These are phyloP conservation scores for Dasyornis broadbenti DNA, from an alignment of 2,113 vertebrate genomes.

Conservation along the genomic window DNA sequence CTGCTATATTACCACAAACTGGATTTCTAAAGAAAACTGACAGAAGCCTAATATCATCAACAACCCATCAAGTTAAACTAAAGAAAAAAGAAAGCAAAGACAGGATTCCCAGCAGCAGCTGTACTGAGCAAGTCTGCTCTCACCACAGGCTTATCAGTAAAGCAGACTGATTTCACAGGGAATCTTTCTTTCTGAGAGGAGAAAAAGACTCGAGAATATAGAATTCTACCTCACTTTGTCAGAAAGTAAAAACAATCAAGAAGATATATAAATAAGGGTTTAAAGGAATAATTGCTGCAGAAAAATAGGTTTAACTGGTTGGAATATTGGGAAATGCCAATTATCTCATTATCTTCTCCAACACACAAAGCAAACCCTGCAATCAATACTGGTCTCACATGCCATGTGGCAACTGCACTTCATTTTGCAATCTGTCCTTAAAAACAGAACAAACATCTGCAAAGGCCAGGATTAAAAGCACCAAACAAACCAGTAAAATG, in stretches of 20 bases:
- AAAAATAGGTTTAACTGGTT: background rate
- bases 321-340: conserved; percentile 7
- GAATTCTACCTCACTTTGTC: background rate
- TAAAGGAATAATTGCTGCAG: background rate
- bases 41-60: background rate
- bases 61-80: background rate
- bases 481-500: background rate
- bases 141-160: background rate
- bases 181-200: background rate
- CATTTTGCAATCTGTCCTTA: conserved; percentile 43
- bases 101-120: background rate
- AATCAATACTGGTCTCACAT: background rate
- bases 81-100: background rate
- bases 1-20: background rate
- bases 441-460: conserved; percentile 28
- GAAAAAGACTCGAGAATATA: background rate
- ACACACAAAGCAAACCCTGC: background rate
- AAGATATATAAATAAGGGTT: background rate
- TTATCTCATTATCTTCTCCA: background rate
- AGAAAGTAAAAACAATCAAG: background rate
- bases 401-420: conserved; percentile 4
- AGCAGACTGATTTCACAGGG: background rate
- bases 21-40: background rate
- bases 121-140: background rate
- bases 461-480: background rate